Base-by-base conservation (phyloP, 2,113 vertebrate genomes). In the Entosphenus tridentatus region DNA sequence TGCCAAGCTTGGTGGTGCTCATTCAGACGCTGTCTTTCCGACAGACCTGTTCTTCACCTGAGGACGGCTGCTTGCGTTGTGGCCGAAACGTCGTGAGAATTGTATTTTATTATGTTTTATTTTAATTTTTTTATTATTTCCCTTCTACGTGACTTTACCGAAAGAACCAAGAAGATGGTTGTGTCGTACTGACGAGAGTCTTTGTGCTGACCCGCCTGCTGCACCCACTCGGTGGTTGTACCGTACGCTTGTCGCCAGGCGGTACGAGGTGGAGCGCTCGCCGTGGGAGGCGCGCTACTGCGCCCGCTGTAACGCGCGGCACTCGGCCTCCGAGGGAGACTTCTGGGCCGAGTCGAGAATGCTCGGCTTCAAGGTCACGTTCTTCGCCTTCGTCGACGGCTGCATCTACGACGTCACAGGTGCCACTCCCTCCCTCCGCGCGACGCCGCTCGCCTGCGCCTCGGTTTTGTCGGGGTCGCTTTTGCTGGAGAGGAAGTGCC, bases 331-430 rank as follows among this genome's bases (percentile, higher is more conserved):
- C 72, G 91, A 95, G 71, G 91, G 90, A 1, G 87, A 95, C 76
- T 80, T 96, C 72, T 96, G 91, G 91, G 90, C 91, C 0, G 91
- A 95, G 74, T 95, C 90, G 57, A 92, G 88, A 75, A 85, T 96
- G 84, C 75, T 93, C 72, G 90, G 91, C 39, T 77, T 96, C 68
- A 88, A 86, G 58, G 89, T 96, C 78, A 95, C 90, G 11, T 96
- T 88, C 76, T 86, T 92, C 68, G 90, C 91, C 39, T 78, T 84
- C 72, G 95, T 95, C 87, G 88, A 89, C 3, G 85, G 88, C 16
- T 87, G 86, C 69, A 82, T 96, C 69, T 96, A 86, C 71, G 91
- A 95, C 72, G 88, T 96, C 70, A 95, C 91, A 73, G 91, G 90
- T 91, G 79, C 17, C 59, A 65, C 14, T n/a, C 39, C 39, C 39